These are phyloP conservation scores for Oriolus oriolus DNA, from an alignment of 2,113 vertebrate species.

Conservation along the genomic window DNA sequence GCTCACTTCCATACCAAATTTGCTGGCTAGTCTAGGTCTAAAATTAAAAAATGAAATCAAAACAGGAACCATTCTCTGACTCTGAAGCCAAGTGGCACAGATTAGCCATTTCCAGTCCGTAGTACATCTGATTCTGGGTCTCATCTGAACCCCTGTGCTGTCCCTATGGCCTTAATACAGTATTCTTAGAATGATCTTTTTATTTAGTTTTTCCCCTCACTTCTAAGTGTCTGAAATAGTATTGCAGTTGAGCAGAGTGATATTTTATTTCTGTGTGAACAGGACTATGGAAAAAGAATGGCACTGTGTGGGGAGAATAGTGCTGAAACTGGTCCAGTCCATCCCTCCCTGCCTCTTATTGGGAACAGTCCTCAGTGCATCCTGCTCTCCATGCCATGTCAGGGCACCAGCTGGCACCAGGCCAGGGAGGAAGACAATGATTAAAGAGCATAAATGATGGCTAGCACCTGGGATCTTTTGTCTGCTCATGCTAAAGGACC, in stretches of 20 bases:
- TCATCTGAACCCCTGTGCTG: background rate
- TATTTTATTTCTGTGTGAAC: background rate
- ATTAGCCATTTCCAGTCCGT: background rate
- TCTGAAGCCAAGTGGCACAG: background rate
- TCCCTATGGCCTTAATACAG: background rate
- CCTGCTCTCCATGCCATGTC: background rate
- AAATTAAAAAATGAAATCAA: background rate
- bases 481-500: background rate
- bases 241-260: background rate
- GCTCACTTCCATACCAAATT: background rate
- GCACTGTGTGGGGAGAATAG: background rate
- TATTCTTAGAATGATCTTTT: background rate
- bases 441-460: background rate
- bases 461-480: background rate
- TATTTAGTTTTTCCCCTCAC: fast-evolving
- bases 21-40: background rate
- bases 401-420: background rate
- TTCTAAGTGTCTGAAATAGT: background rate
- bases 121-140: background rate
- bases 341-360: background rate
- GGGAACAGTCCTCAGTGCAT: background rate
- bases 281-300: background rate
- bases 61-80: background rate
- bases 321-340: background rate
- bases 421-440: background rate